A percentile compares a stretch with the other conserved stretches of the same genome.
These are phyloP conservation scores for Orussus abietinus DNA, from an alignment of 1,140 invertebrate species.

Conservation along the genomic window DNA sequence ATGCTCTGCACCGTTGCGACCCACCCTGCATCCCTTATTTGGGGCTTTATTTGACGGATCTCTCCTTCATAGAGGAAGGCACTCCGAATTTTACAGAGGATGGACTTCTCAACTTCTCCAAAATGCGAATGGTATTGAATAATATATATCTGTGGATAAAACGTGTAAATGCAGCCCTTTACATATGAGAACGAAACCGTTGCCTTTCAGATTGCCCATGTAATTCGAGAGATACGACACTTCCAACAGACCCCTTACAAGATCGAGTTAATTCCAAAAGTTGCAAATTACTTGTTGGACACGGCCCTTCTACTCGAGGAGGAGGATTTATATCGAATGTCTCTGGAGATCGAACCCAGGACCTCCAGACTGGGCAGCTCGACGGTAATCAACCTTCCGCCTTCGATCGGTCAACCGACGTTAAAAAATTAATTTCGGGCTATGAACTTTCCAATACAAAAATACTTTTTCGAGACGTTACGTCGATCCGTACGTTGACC, in stretches of 20 bases:
- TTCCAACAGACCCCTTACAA: constrained; percentile 92
- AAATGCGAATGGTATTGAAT: constrained; percentile 86
- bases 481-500: no score
- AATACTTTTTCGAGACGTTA: no score
- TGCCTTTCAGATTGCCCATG: constrained; percentile 87
- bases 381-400: constrained; percentile 29
- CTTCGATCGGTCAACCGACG: constrained; percentile 25
- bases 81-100: constrained; percentile 90
- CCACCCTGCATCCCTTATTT: constrained; percentile 91
- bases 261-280: constrained; percentile 80
- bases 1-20: constrained; percentile 87
- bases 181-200: constrained; percentile 1
- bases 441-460: not conserved
- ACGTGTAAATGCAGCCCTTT: not conserved
- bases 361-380: constrained; percentile 59
- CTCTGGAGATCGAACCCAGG: constrained; percentile 81
- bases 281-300: constrained; percentile 80
- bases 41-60: constrained; percentile 88
- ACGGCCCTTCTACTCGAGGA: constrained; percentile 71
- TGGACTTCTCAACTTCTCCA: constrained; percentile 90
- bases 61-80: constrained; percentile 93
- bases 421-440: constrained; percentile 16
- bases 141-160: constrained; percentile 2
- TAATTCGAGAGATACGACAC: constrained; percentile 86
- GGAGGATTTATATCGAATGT: constrained; percentile 79